phyloP scores from a whole-genome alignment of 2,113 vertebrate species.

The Rhegmatorhina hoffmannsi region DNA sequence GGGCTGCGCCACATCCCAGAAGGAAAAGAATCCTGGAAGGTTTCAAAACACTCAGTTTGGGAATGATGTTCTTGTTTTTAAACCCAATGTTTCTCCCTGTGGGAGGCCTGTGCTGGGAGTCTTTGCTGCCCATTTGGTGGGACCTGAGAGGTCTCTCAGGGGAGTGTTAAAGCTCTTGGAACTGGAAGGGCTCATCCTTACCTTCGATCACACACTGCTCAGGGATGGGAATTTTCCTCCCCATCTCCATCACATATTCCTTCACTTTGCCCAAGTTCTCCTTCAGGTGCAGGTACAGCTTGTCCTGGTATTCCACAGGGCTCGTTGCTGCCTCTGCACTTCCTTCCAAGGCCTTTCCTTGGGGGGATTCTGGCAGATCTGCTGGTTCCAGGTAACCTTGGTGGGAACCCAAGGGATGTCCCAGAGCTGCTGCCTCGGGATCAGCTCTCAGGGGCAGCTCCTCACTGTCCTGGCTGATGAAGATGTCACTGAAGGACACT shows the following conservation, averaged over 20 bases:
- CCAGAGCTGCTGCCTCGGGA: background rate
- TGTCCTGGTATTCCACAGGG: conserved; percentile 72
- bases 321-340: background rate
- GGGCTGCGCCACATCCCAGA: background rate
- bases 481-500: conserved; percentile 69
- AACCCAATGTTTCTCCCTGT: background rate
- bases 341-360: conserved; percentile 1
- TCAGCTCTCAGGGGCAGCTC: background rate
- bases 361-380: background rate
- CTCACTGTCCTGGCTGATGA: conserved; percentile 57
- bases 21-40: background rate
- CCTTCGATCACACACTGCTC: conserved; percentile 93
- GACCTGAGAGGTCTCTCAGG: background rate
- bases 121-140: background rate
- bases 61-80: fast-evolving
- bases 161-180: background rate
- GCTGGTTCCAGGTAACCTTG: conserved; percentile 15
- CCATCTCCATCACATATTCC: conserved; percentile 80
- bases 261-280: conserved; percentile 86
- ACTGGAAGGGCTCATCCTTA: conserved; percentile 54
- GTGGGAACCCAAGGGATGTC: conserved; percentile 36
- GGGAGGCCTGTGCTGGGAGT: background rate
- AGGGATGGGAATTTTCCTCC: conserved; percentile 85
- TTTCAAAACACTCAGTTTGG: background rate
- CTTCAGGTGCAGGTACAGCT: conserved; percentile 86